A percentile compares a stretch with the other conserved stretches of the same genome.
phyloP scores from a whole-genome alignment of 23 tunicate genomes.

The Diplosoma virens region DNA sequence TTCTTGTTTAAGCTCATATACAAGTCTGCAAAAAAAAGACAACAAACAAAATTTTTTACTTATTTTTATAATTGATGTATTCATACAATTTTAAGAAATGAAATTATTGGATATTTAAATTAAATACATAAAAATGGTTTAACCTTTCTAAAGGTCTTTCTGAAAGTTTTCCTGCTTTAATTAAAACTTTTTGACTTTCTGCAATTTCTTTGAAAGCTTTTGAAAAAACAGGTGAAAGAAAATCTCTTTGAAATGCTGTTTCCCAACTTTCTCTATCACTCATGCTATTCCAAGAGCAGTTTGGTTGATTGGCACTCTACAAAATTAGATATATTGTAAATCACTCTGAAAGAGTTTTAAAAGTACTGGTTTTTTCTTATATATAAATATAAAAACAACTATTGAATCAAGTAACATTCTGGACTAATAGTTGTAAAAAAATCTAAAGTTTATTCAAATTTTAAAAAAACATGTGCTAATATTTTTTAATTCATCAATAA shows the following conservation, averaged over 20 bases:
- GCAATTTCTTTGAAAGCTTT: slow-evolving; percentile 24
- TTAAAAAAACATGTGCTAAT: no score
- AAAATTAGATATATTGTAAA: no score
- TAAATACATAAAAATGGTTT: neutral
- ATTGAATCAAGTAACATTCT: no score
- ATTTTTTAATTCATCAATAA: no score
- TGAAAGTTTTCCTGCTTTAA: slow-evolving; percentile 32
- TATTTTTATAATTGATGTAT: no score
- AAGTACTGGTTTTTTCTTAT: no score
- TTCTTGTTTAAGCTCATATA: slow-evolving; percentile 37
- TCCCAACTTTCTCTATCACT: slow-evolving; percentile 51
- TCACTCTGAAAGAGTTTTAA: no score
- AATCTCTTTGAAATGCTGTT: slow-evolving; percentile 35
- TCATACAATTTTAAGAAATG: no score
- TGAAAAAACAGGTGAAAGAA: slow-evolving; percentile 34
- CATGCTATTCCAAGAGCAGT: slow-evolving; percentile 4
- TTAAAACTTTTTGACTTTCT: slow-evolving; percentile 18
- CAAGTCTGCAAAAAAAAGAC: slow-evolving; percentile 17
- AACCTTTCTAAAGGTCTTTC: slow-evolving; percentile 56
- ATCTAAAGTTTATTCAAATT: no score
- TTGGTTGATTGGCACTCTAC: neutral
- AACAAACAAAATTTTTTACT: no score
- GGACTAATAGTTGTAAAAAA: no score
- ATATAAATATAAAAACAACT: no score
- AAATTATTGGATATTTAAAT: neutral